phyloP scores from a whole-genome alignment of 2,113 vertebrate genomes.

The Xenopus laevis region DNA sequence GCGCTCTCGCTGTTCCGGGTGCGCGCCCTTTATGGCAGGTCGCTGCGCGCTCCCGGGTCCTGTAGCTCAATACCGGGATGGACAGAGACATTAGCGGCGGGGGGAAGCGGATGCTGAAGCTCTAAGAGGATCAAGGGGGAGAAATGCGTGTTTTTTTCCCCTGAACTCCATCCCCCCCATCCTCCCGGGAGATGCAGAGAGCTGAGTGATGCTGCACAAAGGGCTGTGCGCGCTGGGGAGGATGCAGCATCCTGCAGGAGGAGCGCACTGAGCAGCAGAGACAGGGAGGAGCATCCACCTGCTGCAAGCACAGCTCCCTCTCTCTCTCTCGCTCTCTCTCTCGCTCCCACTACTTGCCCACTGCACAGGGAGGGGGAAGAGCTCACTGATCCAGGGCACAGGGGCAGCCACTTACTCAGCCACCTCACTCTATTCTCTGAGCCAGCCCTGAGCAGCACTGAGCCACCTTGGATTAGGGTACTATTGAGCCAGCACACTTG shows the following conservation, averaged over 20 bases:
- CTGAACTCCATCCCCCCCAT: neutral
- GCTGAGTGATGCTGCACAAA: conserved; percentile 41
- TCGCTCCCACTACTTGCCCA: conserved; percentile 20
- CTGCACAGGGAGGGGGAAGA: conserved; percentile 25
- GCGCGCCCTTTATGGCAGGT: conserved; percentile 83
- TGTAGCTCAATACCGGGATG: conserved; percentile 36
- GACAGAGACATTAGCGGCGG: conserved; percentile 3
- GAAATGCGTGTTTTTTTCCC: conserved; percentile 8
- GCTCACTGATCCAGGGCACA: conserved; percentile 14
- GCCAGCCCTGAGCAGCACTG: conserved; percentile 6
- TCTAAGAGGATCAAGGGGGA: conserved; percentile 17
- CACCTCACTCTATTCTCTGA: neutral
- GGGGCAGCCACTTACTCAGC: neutral
- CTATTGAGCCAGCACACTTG: neutral
- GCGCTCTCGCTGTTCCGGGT: conserved; percentile 55
- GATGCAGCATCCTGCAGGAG: conserved; percentile 41
- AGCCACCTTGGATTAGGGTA: neutral
- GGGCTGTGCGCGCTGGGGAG: conserved; percentile 29
- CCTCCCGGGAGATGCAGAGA: conserved; percentile 40
- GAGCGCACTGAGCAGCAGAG: conserved; percentile 10
- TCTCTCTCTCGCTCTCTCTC: neutral
- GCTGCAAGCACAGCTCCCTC: conserved; percentile 59
- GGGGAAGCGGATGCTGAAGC: conserved; percentile 23
- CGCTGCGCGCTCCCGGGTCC: conserved; percentile 58
- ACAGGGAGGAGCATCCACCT: conserved; percentile 80